Percentiles rank a stretch among this genome's conserved stretches.
Evolutionary conservation across 2,113 vertebrate genomes (phyloP).

Genomic region (Alethe diademata): DNA sequence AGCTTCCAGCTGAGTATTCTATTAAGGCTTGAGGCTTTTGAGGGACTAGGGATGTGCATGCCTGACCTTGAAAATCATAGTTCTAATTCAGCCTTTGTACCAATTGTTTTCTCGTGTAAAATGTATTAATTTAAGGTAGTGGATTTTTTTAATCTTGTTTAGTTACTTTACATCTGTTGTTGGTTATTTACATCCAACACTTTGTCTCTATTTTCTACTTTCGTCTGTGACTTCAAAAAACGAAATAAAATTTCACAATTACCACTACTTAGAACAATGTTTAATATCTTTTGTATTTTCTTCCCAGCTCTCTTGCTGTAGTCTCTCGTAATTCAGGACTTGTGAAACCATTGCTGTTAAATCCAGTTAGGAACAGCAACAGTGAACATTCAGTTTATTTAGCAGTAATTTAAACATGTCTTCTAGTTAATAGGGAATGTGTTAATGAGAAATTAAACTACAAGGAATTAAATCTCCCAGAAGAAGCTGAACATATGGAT

Average conservation of each 20-base stretch:
- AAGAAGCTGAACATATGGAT: background rate
- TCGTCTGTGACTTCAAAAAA: conserved; percentile 6
- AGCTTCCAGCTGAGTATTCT: background rate
- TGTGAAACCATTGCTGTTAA: background rate
- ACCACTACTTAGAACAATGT: background rate
- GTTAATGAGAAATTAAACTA: background rate
- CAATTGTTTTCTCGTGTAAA: background rate
- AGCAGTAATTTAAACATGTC: background rate
- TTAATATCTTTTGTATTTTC: background rate
- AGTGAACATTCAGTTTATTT: background rate
- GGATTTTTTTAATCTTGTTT: background rate
- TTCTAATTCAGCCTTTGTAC: conserved; percentile 5
- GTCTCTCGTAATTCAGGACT: background rate
- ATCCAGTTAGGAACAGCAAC: background rate
- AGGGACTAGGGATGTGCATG: background rate
- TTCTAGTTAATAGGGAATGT: background rate
- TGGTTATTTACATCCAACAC: background rate
- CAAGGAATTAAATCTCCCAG: background rate
- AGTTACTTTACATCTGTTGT: background rate
- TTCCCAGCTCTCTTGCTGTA: background rate
- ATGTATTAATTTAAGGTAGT: conserved; percentile 8
- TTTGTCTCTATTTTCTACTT: background rate
- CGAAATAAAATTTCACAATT: conserved; percentile 37
- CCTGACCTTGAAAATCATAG: background rate
- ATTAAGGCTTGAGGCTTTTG: background rate